Conservation (phyloP, 2,888 invertebrate species). For the Drosophila pullipes region DNA sequence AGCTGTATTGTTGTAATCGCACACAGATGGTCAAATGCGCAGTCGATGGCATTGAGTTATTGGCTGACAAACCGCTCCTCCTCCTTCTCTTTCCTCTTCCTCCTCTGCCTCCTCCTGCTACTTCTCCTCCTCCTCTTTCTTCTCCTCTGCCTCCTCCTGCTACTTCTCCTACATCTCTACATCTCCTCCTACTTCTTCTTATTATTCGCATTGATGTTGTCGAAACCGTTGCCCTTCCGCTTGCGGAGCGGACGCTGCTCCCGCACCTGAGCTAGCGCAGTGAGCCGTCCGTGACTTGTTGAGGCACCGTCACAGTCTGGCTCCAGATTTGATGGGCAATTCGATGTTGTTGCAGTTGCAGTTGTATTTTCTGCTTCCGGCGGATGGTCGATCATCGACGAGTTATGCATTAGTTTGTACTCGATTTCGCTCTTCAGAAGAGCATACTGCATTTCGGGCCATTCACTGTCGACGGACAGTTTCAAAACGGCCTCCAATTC, state of each 20-base stretch:
- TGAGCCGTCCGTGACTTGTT: conserved; percentile 40
- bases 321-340: not conserved
- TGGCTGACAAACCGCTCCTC: too few species aligned
- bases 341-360: not conserved
- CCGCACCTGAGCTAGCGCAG: conserved; percentile 62
- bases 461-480: conserved; percentile 44
- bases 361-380: not conserved
- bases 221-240: not conserved
- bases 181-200: conserved; percentile 16
- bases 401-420: conserved; percentile 52
- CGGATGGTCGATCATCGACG: conserved; percentile 69
- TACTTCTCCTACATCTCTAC: not conserved
- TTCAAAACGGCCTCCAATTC: conserved; percentile 63
- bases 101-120: too few species aligned
- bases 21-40: conserved; percentile 53
- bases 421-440: conserved; percentile 57
- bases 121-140: too few species aligned
- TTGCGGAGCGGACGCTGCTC: not conserved
- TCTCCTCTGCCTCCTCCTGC: conserved; percentile 4
- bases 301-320: conserved; percentile 53
- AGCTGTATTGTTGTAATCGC: too few species aligned
- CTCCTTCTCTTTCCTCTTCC: too few species aligned
- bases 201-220: conserved; percentile 8
- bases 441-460: conserved; percentile 49
- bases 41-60: conserved; percentile 26